Evolutionary conservation across 1,140 invertebrate species (phyloP).

Genomic region (Tyrophagus putrescentiae): DNA sequence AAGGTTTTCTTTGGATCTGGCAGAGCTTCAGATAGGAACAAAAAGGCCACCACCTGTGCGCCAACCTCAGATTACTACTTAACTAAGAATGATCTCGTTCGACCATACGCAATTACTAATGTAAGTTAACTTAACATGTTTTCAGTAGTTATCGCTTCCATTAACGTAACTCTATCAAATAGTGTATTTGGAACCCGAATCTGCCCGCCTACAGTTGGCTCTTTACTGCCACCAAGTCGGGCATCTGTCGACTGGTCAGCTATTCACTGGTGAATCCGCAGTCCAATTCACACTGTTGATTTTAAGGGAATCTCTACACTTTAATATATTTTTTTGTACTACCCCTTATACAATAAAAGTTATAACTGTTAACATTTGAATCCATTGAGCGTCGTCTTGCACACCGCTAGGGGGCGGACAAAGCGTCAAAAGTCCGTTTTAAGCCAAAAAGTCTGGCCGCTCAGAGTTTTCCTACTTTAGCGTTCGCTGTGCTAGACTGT

Average conservation of each 20-base stretch:
- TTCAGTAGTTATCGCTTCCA: not conserved
- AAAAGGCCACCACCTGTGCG: not conserved
- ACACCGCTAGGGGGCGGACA: no score
- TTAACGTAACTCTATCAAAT: not conserved
- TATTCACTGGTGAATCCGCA: conserved; percentile 14
- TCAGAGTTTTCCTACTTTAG: no score
- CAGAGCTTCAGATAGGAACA: not conserved
- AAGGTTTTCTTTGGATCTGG: not conserved
- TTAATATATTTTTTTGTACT: no score
- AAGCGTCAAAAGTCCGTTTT: no score
- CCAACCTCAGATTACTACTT: not conserved
- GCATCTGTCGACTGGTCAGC: conserved; percentile 19
- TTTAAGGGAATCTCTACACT: no score
- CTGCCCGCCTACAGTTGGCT: conserved; percentile 14
- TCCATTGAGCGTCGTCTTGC: no score
- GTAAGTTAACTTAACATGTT: not conserved
- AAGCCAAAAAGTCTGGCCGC: no score
- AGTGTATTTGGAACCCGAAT: conserved; percentile 26
- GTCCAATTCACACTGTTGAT: not conserved
- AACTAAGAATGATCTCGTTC: conserved; percentile 7
- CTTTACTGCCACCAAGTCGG: conserved; percentile 22
- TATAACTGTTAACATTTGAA: no score
- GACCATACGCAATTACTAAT: conserved; percentile 13
- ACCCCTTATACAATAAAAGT: no score
- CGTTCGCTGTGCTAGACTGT: no score